phyloP scores from a whole-genome alignment of 2,113 vertebrate species.

The Excalfactoria chinensis region DNA sequence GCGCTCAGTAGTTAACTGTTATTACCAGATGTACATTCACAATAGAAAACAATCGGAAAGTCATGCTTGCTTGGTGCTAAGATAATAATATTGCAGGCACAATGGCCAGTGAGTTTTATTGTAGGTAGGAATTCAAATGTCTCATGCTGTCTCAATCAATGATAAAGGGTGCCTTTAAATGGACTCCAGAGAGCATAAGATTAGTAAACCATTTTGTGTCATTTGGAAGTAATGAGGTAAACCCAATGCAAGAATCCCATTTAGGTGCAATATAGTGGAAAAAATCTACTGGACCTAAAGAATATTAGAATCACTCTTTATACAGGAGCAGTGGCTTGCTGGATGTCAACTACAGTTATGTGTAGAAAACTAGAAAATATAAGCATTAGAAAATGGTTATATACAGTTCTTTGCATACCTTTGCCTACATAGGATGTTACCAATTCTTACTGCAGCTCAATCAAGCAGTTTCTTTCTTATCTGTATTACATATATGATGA shows the following conservation, averaged over 20 bases:
- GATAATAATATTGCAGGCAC: constrained; percentile 51
- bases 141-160: constrained; percentile 71
- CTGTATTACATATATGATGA: not conserved
- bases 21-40: not conserved
- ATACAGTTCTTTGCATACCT: not conserved
- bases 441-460: not conserved
- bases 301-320: constrained; percentile 59
- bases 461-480: constrained; percentile 13
- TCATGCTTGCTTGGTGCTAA: not conserved
- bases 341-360: constrained; percentile 65
- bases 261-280: constrained; percentile 72
- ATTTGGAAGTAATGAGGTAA: constrained; percentile 74
- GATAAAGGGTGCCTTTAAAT: constrained; percentile 67
- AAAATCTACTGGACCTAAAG: constrained; percentile 58
- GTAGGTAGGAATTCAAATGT: constrained; percentile 70
- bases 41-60: constrained; percentile 43
- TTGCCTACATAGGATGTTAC: not conserved
- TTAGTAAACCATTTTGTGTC: constrained; percentile 76
- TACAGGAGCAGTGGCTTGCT: constrained; percentile 58
- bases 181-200: constrained; percentile 59
- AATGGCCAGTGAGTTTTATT: constrained; percentile 44
- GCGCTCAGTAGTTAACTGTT: not conserved
- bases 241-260: constrained; percentile 53
- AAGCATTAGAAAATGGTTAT: not conserved
- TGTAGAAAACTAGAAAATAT: constrained; percentile 64